Percentiles rank a stretch among this genome's conserved stretches.
Conservation (phyloP, 2,888 invertebrate species). For the Clostera curtula region DNA sequence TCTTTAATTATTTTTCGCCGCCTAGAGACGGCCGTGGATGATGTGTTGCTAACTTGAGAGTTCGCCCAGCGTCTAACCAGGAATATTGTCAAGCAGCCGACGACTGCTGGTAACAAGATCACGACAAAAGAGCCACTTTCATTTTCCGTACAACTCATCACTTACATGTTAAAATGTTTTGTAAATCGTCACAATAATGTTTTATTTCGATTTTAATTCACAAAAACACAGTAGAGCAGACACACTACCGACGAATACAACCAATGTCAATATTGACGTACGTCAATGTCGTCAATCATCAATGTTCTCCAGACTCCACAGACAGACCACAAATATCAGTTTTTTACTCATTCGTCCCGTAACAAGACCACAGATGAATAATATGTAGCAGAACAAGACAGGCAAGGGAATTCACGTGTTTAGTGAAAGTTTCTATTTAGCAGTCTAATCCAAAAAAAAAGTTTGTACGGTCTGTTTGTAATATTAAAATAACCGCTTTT, state of each 20-base stretch:
- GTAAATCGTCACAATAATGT: constrained; percentile 48
- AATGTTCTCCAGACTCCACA: too few species aligned
- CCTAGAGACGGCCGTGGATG: constrained; percentile 65
- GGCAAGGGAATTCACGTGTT: too few species aligned
- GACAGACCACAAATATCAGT: too few species aligned
- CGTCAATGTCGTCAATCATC: too few species aligned
- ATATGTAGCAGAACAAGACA: too few species aligned
- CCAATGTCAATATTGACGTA: constrained; percentile 8
- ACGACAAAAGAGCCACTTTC: constrained; percentile 73
- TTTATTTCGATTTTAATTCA: constrained; percentile 35
- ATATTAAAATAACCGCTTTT: too few species aligned
- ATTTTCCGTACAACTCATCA: constrained; percentile 75
- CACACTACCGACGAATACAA: constrained; percentile 8
- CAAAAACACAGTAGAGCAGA: constrained; percentile 13
- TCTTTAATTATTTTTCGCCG: constrained; percentile 71
- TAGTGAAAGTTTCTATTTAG: too few species aligned
- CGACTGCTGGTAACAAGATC: constrained; percentile 70
- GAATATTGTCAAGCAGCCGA: constrained; percentile 69
- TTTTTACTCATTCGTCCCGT: too few species aligned
- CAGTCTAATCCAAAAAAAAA: too few species aligned
- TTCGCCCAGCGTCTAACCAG: constrained; percentile 68
- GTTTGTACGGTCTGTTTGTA: too few species aligned
- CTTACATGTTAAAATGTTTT: constrained; percentile 69
- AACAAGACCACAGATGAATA: too few species aligned
- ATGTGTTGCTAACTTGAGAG: constrained; percentile 58